A percentile compares a stretch with the other conserved stretches of the same genome.
These are phyloP conservation scores for Hafferia zeledoni DNA, from an alignment of 2,797 vertebrate species.

Conservation along the genomic window DNA sequence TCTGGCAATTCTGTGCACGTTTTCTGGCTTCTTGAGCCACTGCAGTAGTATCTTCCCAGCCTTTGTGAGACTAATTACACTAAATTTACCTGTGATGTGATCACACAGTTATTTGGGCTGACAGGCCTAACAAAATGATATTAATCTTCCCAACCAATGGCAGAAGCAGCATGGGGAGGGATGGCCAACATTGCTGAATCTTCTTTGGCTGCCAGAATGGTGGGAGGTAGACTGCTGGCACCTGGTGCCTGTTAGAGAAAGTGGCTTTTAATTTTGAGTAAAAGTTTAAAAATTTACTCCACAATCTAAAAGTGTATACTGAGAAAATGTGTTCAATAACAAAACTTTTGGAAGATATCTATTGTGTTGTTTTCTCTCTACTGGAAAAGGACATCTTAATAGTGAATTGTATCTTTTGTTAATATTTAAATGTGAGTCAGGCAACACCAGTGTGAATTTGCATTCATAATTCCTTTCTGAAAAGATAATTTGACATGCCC, in stretches of 20 bases:
- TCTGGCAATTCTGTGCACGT: background rate
- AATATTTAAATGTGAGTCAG: conserved; percentile 50
- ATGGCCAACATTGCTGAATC: background rate
- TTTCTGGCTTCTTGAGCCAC: background rate
- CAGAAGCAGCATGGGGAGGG: background rate
- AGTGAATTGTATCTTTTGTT: conserved; percentile 28
- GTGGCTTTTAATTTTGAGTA: background rate
- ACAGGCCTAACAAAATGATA: background rate
- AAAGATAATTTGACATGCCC: conserved; percentile 39
- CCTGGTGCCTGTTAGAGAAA: background rate
- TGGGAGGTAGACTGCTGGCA: background rate
- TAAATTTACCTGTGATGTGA: conserved; percentile 15
- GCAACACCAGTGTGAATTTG: conserved; percentile 46
- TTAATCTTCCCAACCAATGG: background rate
- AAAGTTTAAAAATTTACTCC: conserved; percentile 22
- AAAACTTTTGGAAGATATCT: conserved; percentile 15
- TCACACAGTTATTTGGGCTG: background rate
- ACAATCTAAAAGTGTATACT: background rate
- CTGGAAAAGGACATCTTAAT: conserved; percentile 22
- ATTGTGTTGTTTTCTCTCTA: conserved; percentile 2
- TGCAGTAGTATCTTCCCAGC: background rate
- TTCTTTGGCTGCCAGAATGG: background rate
- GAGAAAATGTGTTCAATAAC: conserved; percentile 6
- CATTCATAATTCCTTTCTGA: conserved; percentile 60
- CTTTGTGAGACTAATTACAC: background rate